A percentile compares a stretch with the other conserved stretches of the same genome.
Conservation (phyloP, 2,888 invertebrate species). For the Glomeris marginata region DNA sequence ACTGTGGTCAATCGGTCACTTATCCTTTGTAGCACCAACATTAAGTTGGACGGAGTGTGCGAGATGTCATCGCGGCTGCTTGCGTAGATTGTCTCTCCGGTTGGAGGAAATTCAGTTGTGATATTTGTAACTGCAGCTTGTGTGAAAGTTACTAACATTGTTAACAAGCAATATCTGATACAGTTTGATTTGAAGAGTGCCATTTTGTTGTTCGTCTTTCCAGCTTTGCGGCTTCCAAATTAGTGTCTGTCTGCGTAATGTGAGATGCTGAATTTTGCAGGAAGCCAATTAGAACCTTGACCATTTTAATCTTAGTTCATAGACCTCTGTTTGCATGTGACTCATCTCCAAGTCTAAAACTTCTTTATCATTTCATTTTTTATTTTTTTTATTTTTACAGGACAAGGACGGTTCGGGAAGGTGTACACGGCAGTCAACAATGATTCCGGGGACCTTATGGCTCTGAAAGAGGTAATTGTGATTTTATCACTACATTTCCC, state of each 20-base stretch:
- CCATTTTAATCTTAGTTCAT: no score
- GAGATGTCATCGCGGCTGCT: slow-evolving; percentile 1
- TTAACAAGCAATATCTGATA: neutral
- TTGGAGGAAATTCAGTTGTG: neutral
- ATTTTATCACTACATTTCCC: neutral
- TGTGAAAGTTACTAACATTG: neutral
- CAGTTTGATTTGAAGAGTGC: neutral
- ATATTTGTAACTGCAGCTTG: neutral
- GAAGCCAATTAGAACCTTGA: no score
- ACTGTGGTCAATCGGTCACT: slow-evolving; percentile 20
- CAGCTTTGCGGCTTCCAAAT: no score
- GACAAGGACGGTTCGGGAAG: slow-evolving; percentile 85
- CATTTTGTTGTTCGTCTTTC: neutral
- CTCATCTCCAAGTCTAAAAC: no score
- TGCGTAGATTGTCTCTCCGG: neutral
- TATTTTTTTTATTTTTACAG: slow-evolving; percentile 34
- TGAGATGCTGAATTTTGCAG: no score
- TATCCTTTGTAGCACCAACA: slow-evolving; percentile 18
- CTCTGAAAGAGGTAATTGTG: slow-evolving; percentile 67
- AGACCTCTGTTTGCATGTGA: no score
- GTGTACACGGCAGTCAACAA: slow-evolving; percentile 92
- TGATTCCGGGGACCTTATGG: slow-evolving; percentile 77
- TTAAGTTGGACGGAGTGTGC: slow-evolving; percentile 5
- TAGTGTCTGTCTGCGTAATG: no score
- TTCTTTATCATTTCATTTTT: neutral